These are phyloP conservation scores for Brachionus sp. DNA, from an alignment of 1,140 invertebrate species.

Conservation along the genomic window DNA sequence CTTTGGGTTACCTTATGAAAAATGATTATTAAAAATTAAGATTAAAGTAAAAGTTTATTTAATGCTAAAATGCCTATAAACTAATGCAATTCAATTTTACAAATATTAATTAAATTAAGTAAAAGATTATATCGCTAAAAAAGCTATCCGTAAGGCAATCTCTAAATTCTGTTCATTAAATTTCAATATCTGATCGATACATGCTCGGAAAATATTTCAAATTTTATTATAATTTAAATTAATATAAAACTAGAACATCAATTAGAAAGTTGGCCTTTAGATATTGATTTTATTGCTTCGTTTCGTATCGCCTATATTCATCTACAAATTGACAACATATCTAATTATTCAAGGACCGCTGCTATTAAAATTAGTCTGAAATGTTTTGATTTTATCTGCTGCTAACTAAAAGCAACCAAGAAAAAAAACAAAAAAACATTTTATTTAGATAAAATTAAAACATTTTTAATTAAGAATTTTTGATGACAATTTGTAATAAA, in stretches of 20 bases:
- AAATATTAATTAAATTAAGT: conserved; percentile 3
- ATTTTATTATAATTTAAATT: conserved; percentile 2
- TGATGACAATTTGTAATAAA: no score
- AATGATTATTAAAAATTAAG: not conserved
- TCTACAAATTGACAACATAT: not conserved
- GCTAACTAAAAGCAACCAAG: no score
- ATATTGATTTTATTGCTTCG: not conserved
- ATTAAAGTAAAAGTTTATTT: conserved; percentile 13
- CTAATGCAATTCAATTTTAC: not conserved
- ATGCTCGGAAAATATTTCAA: conserved; percentile 2
- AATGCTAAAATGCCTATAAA: not conserved
- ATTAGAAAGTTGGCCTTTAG: not conserved
- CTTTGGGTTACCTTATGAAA: conserved; percentile 28
- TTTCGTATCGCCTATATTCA: conserved; percentile 1
- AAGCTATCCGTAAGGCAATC: not conserved
- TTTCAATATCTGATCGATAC: not conserved
- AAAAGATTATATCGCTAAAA: not conserved
- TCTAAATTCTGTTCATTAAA: not conserved
- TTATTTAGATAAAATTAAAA: no score
- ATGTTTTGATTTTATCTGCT: no score
- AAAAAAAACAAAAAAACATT: no score
- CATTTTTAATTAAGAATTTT: not conserved
- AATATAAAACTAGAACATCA: not conserved
- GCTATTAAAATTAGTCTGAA: not conserved
- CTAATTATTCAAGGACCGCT: not conserved